Conservation (phyloP, 2,797 vertebrate genomes). For the Gymnocypris eckloni region DNA sequence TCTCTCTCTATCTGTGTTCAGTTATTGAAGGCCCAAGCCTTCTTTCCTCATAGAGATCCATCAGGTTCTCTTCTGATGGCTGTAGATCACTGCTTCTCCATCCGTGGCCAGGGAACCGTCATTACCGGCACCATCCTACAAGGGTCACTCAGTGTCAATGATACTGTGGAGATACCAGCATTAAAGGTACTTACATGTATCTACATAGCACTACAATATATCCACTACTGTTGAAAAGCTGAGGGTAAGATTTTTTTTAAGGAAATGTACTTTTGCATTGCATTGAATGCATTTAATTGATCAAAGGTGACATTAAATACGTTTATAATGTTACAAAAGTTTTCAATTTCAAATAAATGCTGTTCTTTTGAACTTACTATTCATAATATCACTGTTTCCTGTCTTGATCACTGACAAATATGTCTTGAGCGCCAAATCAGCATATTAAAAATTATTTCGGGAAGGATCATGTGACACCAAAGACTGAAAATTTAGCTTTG, state of each 20-base stretch:
- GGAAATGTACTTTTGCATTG: neutral
- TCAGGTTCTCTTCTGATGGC: conserved; percentile 93
- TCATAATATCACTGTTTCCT: neutral
- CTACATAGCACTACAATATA: conserved; percentile 41
- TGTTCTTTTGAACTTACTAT: neutral
- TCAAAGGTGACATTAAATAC: neutral
- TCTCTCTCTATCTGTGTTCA: conserved; percentile 62
- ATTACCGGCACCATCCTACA: conserved; percentile 98
- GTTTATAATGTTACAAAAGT: neutral
- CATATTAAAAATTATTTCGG: neutral
- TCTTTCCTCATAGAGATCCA: conserved; percentile 91
- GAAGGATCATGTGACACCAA: neutral
- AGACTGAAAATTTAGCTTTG: neutral
- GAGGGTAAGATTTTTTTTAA: neutral
- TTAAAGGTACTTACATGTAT: conserved; percentile 84
- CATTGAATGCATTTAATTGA: neutral
- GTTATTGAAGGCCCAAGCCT: conserved; percentile 92
- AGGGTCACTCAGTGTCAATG: conserved; percentile 89
- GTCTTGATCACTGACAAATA: neutral
- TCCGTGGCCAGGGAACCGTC: conserved; percentile 96
- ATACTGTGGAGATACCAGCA: conserved; percentile 94
- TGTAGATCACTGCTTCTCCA: conserved; percentile 98
- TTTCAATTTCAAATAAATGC: neutral
- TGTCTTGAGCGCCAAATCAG: neutral
- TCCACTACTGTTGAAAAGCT: neutral